These are phyloP conservation scores for Bombus superbus DNA, from an alignment of 1,140 invertebrate genomes.

Conservation along the genomic window DNA sequence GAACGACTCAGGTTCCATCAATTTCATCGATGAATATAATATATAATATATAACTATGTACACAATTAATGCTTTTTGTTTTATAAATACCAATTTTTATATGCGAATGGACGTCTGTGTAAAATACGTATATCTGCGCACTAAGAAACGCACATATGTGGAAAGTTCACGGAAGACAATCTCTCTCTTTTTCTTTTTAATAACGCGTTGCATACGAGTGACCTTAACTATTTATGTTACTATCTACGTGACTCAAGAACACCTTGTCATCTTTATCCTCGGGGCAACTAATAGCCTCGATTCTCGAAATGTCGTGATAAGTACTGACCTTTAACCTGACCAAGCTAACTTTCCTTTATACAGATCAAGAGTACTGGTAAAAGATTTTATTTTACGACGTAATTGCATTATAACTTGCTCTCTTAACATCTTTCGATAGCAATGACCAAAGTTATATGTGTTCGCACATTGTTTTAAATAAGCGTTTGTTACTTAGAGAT, in stretches of 20 bases:
- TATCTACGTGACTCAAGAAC: slow-evolving; percentile 24
- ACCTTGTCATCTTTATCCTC: slow-evolving; percentile 14
- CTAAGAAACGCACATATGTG: background rate
- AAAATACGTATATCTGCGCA: background rate
- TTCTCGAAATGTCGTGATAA: slow-evolving; percentile 15
- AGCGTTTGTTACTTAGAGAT: too few relatives aligned
- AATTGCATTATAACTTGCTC: background rate
- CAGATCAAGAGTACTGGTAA: background rate
- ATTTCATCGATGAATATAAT: too few relatives aligned
- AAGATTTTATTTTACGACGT: background rate
- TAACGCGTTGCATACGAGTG: background rate
- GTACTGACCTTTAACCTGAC: slow-evolving; percentile 4
- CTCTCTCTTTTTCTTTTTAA: background rate
- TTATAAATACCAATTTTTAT: background rate
- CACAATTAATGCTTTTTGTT: background rate
- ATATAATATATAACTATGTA: too few relatives aligned
- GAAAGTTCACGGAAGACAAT: background rate
- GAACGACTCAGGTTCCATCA: too few relatives aligned
- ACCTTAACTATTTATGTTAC: background rate
- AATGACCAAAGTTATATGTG: background rate
- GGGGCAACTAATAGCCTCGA: slow-evolving; percentile 20
- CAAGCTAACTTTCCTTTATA: background rate
- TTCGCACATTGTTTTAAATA: background rate
- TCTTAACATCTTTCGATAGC: background rate
- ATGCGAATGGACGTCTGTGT: background rate